Evolutionary conservation across 2,888 invertebrate species (phyloP), one percentile per base, ranked within the genome.

Genomic region (Hipparchia semele): DNA sequence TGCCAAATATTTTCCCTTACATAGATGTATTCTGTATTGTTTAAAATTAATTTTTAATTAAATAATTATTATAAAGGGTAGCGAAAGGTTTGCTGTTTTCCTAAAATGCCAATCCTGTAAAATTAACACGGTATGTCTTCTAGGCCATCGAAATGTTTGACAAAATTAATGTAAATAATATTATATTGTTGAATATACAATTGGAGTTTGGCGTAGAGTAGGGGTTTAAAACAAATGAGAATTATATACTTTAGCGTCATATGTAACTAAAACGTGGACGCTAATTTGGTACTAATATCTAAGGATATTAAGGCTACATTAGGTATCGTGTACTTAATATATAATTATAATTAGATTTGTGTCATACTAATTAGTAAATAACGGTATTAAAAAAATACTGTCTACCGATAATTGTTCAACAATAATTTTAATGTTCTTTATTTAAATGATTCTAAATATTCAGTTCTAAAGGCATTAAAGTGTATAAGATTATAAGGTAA

Each of bases 111-210:
- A 39, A 39, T 2, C 39, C 39, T 39, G 39, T 39, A 23, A 23
- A 23, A 23, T 23, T 23, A 23, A 23, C 23, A 23, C 23, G 39
- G 0, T 39, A 4, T 39, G 39, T 39, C 39, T 39, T 39, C 39
- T 39, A 39, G 39, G 39, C 39, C 39, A 39, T 39, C 39, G 39
- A 39, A 39, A 1, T 51, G 68, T 60, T 68, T 54, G 56, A 67
- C n/a, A 8, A 45, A 67, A 45, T 67, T 56, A 61, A 49, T 85
- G 84, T 85, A 81, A 80, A 86, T 85, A 82, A 84, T 65, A 53
- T 7, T 7, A 13, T 64, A 86, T 87, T 87, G 86, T 90, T 90
- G 89, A 89, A 88, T 83, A 79, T 61, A 39, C 7, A 9, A 61
- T 79, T 80, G 78, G 79, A 75, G 77, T 79, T 81, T 79, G 77